Base-by-base conservation (phyloP, 2,797 vertebrate genomes). In the Odontamblyopus rebecca region DNA sequence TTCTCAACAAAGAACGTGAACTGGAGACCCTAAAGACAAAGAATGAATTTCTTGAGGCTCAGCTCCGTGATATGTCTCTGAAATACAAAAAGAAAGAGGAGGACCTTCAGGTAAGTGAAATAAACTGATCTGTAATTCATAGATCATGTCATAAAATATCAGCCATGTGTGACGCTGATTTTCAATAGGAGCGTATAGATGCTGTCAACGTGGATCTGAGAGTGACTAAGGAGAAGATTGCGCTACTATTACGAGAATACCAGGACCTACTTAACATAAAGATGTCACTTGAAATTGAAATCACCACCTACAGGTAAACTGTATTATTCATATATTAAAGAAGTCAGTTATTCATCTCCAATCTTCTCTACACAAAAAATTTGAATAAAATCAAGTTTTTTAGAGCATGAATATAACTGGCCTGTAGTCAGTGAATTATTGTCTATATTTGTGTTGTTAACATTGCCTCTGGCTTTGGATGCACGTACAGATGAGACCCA, bases 201-300 rank as follows among this genome's bases (percentile, higher is more conserved):
- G 72, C 67, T 0, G 66, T 93, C n/a, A 90, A 93, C 18, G 61
- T 88, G 26, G 89, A 94, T 11, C 80, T 95, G 77, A 93, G 88
- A 72, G 70, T 86, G 18, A 90, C 85, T 30, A 95, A 95, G 66
- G 91, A 91, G 82, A 96, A 94, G 87, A 95, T 94, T 38, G 86
- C 91, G 35, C 83, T 92, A 65, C 89, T 94, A 76, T 78, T 95
- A 71, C 79, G 90, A 26, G 94, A 95, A 79, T 94, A 96, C 81
- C 94, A 95, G 83, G 90, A 94, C 9, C 88, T 95, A 44, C 89
- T 95, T 12, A 94, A 94, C 27, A 68, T 91, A 6, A 95, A 95
- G 84, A 95, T 95, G 94, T 88, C 94, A 35, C 84, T 95, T 59
- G 94, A 95, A 76, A 89, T 95, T 71, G 94, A 95, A 86, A 95